Evolutionary conservation across 2,113 vertebrate species (phyloP).

Genomic region (Apeltes quadracus): DNA sequence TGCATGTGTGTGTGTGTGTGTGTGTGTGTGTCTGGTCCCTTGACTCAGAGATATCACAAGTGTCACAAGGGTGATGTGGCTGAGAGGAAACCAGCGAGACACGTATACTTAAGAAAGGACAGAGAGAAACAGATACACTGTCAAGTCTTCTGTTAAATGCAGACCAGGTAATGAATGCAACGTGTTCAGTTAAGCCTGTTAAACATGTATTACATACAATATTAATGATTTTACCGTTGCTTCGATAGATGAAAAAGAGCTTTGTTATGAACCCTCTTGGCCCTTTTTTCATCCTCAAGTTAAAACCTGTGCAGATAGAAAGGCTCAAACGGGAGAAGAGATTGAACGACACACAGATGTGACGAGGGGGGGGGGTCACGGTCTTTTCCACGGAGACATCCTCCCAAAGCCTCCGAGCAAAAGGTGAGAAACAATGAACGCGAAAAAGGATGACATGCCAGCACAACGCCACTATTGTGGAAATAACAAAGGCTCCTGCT

Average conservation of each 20-base stretch:
- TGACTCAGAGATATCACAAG: constrained; percentile 63
- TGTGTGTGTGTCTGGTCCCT: constrained; percentile 51
- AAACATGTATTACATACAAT: neutral
- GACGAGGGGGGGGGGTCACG: constrained; percentile 29
- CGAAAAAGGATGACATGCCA: constrained; percentile 75
- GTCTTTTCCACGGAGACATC: constrained; percentile 49
- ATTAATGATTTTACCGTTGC: neutral
- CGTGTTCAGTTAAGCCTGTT: too few relatives aligned
- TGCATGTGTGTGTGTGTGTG: neutral
- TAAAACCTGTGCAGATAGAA: neutral
- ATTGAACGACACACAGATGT: constrained; percentile 41
- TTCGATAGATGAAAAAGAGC: neutral
- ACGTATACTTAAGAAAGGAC: constrained; percentile 20
- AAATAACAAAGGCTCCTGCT: constrained; percentile 70
- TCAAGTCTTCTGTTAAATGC: neutral
- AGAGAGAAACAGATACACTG: constrained; percentile 1
- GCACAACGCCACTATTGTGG: constrained; percentile 70
- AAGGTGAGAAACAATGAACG: constrained; percentile 77
- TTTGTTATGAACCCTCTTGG: neutral
- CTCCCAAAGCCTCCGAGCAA: constrained; percentile 49
- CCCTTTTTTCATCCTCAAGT: neutral
- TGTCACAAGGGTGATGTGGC: constrained; percentile 53
- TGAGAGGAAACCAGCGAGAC: constrained; percentile 39
- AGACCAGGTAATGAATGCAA: neutral
- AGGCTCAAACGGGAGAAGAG: neutral